Conservation (phyloP, 2,113 vertebrate genomes). For the Galeopterus variegatus region DNA sequence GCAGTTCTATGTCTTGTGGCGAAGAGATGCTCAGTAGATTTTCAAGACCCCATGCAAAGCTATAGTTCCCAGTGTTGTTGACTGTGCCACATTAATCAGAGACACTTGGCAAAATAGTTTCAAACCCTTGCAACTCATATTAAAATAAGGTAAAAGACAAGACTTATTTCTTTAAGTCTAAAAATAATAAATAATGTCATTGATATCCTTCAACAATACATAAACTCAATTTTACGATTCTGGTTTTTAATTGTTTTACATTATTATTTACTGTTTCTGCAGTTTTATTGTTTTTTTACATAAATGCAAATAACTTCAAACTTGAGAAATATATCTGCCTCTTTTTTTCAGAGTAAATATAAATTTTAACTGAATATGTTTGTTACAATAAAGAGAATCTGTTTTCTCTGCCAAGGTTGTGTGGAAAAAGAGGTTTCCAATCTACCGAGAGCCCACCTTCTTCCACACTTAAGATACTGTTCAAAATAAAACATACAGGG, state of each 20-base stretch:
- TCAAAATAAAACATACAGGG: neutral
- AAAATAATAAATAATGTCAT: neutral
- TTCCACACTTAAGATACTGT: neutral
- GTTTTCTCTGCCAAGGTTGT: neutral
- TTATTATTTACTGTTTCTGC: neutral
- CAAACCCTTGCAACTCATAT: neutral
- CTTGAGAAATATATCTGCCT: neutral
- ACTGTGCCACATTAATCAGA: neutral
- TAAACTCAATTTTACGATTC: neutral
- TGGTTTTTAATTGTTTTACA: neutral
- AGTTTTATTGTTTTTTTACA: neutral
- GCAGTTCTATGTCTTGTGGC: neutral
- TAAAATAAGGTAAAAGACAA: neutral
- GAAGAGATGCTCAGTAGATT: neutral
- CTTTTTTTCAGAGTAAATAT: neutral
- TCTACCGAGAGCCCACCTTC: neutral
- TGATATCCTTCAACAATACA: neutral
- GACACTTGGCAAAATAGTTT: neutral
- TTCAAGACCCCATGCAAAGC: neutral
- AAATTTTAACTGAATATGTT: neutral
- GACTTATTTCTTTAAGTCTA: neutral
- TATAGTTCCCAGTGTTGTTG: no score
- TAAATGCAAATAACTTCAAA: neutral
- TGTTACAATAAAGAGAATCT: neutral
- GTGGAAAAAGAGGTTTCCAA: neutral